Evolutionary conservation across 2,888 invertebrate genomes (phyloP).

Genomic region (Crioceris asparagi): DNA sequence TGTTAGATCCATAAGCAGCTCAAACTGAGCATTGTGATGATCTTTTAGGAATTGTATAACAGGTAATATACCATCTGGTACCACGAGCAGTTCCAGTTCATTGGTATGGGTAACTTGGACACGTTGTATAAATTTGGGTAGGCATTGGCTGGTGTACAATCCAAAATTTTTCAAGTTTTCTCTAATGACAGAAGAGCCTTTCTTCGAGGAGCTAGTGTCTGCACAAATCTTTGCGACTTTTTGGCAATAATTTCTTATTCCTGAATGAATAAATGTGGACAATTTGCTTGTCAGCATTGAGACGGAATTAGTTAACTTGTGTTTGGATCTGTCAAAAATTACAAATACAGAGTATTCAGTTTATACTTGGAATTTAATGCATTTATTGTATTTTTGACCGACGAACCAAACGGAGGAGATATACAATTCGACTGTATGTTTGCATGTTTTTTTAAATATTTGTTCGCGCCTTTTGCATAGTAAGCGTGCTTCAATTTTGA

Average conservation of each 20-base stretch:
- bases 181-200: slow-evolving; percentile 10
- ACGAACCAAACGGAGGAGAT: too few relatives aligned
- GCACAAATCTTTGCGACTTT: slow-evolving; percentile 5
- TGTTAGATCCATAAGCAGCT: slow-evolving; percentile 76
- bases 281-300: too few relatives aligned
- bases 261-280: too few relatives aligned
- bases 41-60: slow-evolving; percentile 86
- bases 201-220: background rate
- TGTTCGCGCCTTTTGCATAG: too few relatives aligned
- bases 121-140: slow-evolving; percentile 92
- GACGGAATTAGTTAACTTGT: too few relatives aligned
- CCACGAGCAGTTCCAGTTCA: slow-evolving; percentile 84
- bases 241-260: slow-evolving; percentile 2
- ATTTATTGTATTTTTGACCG: too few relatives aligned
- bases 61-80: slow-evolving; percentile 86
- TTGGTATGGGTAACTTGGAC: slow-evolving; percentile 78
- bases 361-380: too few relatives aligned
- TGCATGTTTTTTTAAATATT: too few relatives aligned
- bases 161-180: slow-evolving; percentile 57
- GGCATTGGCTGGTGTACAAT: slow-evolving; percentile 79
- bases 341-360: too few relatives aligned
- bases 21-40: slow-evolving; percentile 90
- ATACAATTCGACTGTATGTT: too few relatives aligned
- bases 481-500: too few relatives aligned
- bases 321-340: too few relatives aligned